Conservation (phyloP, 2,888 invertebrate species). For the Emesis furor region DNA sequence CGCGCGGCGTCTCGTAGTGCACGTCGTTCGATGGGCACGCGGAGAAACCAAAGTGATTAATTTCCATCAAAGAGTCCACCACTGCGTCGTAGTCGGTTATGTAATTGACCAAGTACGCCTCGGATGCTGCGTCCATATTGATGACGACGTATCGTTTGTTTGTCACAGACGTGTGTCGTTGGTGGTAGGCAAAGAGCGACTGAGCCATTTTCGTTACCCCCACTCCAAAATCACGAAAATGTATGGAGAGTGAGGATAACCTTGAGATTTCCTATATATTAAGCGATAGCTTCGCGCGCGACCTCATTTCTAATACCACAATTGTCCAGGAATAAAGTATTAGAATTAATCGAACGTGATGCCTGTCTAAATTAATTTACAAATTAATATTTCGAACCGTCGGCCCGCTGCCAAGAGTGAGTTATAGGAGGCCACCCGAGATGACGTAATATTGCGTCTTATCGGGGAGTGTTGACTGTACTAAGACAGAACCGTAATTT, state of each 20-base stretch:
- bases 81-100: background rate
- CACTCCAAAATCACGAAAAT: background rate
- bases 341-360: no score
- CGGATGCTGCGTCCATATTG: constrained; percentile 4
- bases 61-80: constrained; percentile 3
- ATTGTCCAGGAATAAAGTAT: no score
- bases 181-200: background rate
- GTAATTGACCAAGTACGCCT: constrained; percentile 3
- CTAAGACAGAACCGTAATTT: no score
- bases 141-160: background rate
- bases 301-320: no score
- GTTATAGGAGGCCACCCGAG: no score
- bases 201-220: background rate
- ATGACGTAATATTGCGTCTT: no score
- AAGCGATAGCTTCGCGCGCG: no score
- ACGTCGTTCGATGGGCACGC: background rate
- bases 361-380: no score
- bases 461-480: no score
- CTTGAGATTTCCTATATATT: no score
- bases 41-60: background rate
- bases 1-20: constrained; percentile 9
- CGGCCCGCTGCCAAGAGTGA: no score
- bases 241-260: background rate
- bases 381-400: no score
- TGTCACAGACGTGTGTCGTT: background rate